phyloP scores from a whole-genome alignment of 2,113 vertebrate species.

The Sminthopsis crassicaudata region DNA sequence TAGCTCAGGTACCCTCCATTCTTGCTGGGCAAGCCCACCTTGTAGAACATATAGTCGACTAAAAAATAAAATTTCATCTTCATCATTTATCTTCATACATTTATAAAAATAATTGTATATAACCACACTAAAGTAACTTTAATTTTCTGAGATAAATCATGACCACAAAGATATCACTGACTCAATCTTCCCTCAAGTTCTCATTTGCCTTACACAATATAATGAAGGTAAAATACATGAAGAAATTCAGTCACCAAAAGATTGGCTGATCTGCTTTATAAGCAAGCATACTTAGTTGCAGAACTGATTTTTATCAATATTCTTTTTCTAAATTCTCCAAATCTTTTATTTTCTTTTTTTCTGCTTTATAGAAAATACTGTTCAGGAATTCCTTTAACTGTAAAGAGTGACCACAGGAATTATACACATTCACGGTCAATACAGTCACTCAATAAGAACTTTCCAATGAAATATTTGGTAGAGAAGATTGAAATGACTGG shows the following conservation, averaged over 20 bases:
- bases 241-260: neutral
- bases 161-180: neutral
- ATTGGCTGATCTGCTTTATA: neutral
- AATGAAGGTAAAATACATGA: neutral
- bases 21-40: slow-evolving; percentile 97
- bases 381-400: neutral
- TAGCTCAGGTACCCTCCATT: slow-evolving; percentile 96
- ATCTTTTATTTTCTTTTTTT: neutral
- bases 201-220: slow-evolving; percentile 8
- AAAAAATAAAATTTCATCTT: slow-evolving; percentile 53
- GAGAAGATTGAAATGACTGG: neutral
- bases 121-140: slow-evolving; percentile 2
- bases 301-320: neutral
- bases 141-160: slow-evolving; percentile 8
- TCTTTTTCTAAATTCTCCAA: neutral
- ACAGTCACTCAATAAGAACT: neutral
- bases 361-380: neutral
- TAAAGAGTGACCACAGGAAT: neutral
- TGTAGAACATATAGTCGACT: slow-evolving; percentile 96
- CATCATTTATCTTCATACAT: neutral
- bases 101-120: neutral
- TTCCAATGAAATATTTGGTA: neutral
- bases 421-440: neutral
- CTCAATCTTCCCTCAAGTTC: neutral
- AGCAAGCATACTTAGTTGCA: neutral